A percentile compares a stretch with the other conserved stretches of the same genome.
Conservation (phyloP, 2,113 vertebrate species). For the Dipodomys spectabilis region DNA sequence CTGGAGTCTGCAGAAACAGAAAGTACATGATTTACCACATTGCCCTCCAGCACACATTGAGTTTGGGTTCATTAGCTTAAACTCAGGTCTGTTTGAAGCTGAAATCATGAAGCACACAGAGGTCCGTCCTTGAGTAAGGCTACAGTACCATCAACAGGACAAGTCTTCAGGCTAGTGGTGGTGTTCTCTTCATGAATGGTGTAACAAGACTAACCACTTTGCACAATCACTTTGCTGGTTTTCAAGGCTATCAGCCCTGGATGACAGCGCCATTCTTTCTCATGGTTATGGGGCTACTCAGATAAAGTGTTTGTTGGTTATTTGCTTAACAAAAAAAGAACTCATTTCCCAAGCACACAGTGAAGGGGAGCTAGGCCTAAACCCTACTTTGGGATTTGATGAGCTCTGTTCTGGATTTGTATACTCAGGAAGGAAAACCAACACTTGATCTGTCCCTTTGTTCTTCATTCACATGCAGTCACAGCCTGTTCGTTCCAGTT, state of each 20-base stretch:
- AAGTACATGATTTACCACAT: background rate
- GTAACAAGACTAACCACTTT: background rate
- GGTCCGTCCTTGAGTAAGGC: background rate
- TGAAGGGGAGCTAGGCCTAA: conserved; percentile 1
- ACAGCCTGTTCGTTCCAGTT: background rate
- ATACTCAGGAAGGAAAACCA: background rate
- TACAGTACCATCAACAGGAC: too few species aligned
- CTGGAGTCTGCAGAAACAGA: background rate
- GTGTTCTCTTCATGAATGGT: background rate
- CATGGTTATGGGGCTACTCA: background rate
- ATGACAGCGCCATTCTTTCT: conserved; percentile 55
- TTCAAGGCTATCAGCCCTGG: conserved; percentile 19
- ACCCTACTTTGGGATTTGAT: conserved; percentile 50
- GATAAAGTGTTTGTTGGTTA: conserved; percentile 45
- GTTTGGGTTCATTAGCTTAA: background rate
- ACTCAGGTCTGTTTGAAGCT: background rate
- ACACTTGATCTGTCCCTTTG: background rate
- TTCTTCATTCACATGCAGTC: conserved; percentile 10
- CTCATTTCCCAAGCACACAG: conserved; percentile 57
- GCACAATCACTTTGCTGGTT: background rate
- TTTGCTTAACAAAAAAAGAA: conserved; percentile 49
- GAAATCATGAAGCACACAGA: background rate
- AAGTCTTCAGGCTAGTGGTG: background rate
- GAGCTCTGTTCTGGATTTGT: conserved; percentile 62
- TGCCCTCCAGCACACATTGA: background rate